Percentiles rank a stretch among this genome's conserved stretches.
Evolutionary conservation across 2,888 invertebrate species (phyloP).

Genomic region (Iphiclides podalirius): DNA sequence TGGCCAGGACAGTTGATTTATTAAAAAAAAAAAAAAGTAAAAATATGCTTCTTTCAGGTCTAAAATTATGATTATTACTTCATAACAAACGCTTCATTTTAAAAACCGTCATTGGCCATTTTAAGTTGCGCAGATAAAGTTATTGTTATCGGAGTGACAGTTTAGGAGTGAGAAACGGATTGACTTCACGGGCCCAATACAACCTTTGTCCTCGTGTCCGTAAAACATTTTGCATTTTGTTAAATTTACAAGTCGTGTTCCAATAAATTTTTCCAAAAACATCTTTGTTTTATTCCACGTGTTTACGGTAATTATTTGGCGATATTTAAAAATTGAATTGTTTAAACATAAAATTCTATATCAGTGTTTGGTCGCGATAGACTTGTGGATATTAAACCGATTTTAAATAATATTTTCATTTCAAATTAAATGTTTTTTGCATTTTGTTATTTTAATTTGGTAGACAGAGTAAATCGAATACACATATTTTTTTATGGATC

Average conservation of each 20-base stretch:
- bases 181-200: conserved; percentile 30
- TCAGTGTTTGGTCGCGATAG: no score
- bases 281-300: conserved; percentile 26
- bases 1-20: conserved; percentile 17
- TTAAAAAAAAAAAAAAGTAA: not conserved
- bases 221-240: conserved; percentile 78
- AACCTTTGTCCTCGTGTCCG: conserved; percentile 58
- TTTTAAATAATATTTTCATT: no score
- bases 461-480: no score
- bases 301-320: not conserved
- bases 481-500: no score
- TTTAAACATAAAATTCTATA: no score
- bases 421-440: no score
- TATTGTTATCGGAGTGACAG: conserved; percentile 41
- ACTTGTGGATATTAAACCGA: no score
- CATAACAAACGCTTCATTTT: no score
- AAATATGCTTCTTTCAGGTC: no score
- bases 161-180: conserved; percentile 31
- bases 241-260: conserved; percentile 76
- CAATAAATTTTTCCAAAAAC: conserved; percentile 59
- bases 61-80: no score
- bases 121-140: conserved; percentile 26
- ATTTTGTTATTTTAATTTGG: no score
- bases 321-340: no score
- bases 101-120: conserved; percentile 10